Conservation (phyloP, 1,140 invertebrate genomes). For the Cyclargus thomasi region DNA sequence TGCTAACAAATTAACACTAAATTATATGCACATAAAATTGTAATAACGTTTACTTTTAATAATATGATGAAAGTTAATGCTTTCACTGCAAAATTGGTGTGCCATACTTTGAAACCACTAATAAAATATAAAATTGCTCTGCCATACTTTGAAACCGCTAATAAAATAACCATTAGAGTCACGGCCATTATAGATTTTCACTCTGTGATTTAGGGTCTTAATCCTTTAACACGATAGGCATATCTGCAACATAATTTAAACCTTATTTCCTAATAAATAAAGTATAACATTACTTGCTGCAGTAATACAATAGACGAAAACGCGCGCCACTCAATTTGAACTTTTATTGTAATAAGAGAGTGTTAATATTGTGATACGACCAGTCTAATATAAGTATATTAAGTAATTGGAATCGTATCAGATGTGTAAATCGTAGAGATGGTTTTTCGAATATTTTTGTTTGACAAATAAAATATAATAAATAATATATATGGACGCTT, state of each 20-base stretch:
- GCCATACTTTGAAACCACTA: no score
- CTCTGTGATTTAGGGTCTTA: slow-evolving; percentile 2
- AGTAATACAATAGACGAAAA: not conserved
- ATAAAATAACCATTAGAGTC: slow-evolving; percentile 4
- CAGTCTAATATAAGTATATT: slow-evolving; percentile 1
- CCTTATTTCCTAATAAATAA: not conserved
- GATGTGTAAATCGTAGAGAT: not conserved
- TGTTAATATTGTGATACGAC: slow-evolving; percentile 1
- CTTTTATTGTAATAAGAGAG: not conserved
- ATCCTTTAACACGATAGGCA: not conserved
- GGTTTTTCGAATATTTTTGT: no score
- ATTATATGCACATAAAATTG: no score
- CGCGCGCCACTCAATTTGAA: not conserved
- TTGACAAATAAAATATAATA: no score
- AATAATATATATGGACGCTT: no score
- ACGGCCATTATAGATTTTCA: slow-evolving; percentile 2
- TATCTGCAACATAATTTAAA: not conserved
- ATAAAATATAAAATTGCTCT: not conserved
- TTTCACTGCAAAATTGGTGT: no score
- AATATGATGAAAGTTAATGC: no score
- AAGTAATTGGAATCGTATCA: slow-evolving; percentile 3
- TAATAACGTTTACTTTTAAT: no score
- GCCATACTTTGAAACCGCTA: not conserved
- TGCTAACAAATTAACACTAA: no score
- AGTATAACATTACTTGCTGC: not conserved